Conservation (phyloP, 2,797 vertebrate genomes). For the Cryptoprocta ferox region DNA sequence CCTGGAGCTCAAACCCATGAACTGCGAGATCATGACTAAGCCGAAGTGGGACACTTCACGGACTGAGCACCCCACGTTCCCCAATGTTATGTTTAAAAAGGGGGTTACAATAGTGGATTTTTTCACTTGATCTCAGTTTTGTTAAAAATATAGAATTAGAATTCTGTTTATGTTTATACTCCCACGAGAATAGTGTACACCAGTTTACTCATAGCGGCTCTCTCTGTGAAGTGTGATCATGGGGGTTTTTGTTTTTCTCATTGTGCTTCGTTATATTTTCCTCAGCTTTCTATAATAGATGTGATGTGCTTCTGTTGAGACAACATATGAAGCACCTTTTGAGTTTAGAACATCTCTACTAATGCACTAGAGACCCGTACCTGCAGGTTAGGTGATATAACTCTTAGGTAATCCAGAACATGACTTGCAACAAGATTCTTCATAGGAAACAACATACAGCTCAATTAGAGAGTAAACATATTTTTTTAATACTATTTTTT, state of each 20-base stretch:
- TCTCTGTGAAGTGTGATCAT: neutral
- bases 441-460: neutral
- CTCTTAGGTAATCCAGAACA: neutral
- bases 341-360: neutral
- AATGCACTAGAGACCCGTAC: neutral
- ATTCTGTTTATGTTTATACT: neutral
- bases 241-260: neutral
- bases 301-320: neutral
- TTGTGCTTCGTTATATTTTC: neutral
- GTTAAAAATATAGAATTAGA: neutral
- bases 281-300: neutral
- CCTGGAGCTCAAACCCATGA: too few relatives aligned
- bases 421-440: neutral
- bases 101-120: neutral
- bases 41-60: too few relatives aligned
- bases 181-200: neutral
- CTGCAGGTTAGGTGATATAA: neutral
- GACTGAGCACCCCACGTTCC: too few relatives aligned
- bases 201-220: too few relatives aligned
- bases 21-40: too few relatives aligned
- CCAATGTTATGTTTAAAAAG: neutral
- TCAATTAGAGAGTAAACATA: neutral
- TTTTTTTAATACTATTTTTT: conserved; percentile 10
- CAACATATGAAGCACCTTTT: neutral
- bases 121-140: neutral